These are phyloP conservation scores for Sebastes taczanowskii DNA, from an alignment of 2,797 vertebrate genomes.

Conservation along the genomic window DNA sequence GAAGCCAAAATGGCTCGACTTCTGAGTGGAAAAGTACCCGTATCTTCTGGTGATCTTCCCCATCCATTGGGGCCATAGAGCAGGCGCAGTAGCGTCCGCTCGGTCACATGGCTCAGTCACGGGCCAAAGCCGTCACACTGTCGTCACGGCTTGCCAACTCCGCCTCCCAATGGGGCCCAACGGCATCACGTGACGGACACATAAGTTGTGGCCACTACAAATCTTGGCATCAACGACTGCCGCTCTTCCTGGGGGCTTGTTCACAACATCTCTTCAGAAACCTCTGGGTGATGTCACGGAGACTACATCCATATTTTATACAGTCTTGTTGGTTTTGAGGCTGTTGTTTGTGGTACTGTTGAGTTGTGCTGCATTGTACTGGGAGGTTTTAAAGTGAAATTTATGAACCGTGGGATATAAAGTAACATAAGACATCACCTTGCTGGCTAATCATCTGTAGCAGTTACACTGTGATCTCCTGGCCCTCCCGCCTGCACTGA, in stretches of 20 bases:
- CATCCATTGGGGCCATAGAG: no score
- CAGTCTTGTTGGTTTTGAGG: neutral
- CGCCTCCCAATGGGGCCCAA: no score
- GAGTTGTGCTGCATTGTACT: neutral
- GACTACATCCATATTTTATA: no score
- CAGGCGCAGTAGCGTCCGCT: no score
- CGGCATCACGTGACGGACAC: no score
- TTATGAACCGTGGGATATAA: neutral
- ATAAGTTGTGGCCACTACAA: rapidly evolving
- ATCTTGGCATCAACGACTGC: rapidly evolving
- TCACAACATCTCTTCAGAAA: no score
- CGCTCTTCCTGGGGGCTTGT: no score
- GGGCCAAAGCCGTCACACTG: rapidly evolving
- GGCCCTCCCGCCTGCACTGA: slow-evolving; percentile 2
- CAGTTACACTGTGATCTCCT: neutral
- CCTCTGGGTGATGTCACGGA: no score
- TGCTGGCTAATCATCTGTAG: neutral
- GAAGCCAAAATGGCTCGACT: no score
- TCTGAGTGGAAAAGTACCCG: rapidly evolving
- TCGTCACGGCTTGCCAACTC: no score
- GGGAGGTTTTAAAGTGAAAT: neutral
- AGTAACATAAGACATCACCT: neutral
- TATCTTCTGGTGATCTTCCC: rapidly evolving
- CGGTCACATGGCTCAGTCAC: rapidly evolving
- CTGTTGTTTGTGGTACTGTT: neutral